Base-by-base conservation (phyloP, 2,888 invertebrate genomes). In the Cyclophora albipunctata region DNA sequence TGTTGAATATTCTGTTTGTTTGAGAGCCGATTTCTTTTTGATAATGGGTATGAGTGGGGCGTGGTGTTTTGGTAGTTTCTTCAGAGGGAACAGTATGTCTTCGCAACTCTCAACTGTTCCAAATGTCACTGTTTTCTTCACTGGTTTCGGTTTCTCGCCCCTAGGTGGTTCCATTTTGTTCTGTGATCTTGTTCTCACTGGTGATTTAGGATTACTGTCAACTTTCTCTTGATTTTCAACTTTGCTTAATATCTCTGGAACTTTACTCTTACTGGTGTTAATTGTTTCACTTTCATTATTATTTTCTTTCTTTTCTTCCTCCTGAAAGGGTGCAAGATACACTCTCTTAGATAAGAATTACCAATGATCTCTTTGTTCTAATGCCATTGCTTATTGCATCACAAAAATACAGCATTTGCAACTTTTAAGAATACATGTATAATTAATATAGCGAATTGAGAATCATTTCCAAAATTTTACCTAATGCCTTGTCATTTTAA, bases 61-160 rank as follows among this genome's bases (percentile, higher is more conserved):
- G 72, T 90, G 90, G 52, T 91, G 90, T 76, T 91, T 92, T 46
- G 89, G 86, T 57, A 91, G 82, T 64, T 90, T 90, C 69, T 90
- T 91, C 4, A 91, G 75, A 40, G 90, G 89, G 58, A 90, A 84
- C 63, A 90, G 82, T 55, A 84, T 86, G 67, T 91, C 91, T 74
- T 91, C 91, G 72, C 91, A 91, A 57, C 91, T 91, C 69, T 91
- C 91, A 52, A 91, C 90, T 61, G 90, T 91, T 57, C 91, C 91
- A 76, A 92, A 92, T 48, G 91, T 91, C 34, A 92, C 92, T 45
- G 91, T 91, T 81, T 92, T 92, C 75, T 91, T 91, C 51, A 90
- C 81, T 64, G 84, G 82, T 75, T 85, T 86, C n/a, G 78, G 76
- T 74, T 87, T 84, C 45, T 87, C 83, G 57, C 66, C 70, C 67